Base-by-base conservation (phyloP, 2,888 invertebrate species). In the Holacanthella duospinosa region DNA sequence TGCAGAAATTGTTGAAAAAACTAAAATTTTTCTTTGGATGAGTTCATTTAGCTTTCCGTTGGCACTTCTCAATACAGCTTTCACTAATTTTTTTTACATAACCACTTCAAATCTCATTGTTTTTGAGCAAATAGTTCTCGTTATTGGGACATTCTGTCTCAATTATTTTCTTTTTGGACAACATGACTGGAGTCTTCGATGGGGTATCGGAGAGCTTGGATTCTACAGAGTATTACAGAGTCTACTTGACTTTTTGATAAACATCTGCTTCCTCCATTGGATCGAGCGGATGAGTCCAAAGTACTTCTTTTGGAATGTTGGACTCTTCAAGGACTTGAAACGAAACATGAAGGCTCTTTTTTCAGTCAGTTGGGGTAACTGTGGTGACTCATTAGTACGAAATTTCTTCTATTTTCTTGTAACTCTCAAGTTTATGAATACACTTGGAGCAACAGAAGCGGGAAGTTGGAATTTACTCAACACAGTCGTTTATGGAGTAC, bases 371-470 rank as follows among this genome's bases (percentile, higher is more conserved):
- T 69, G 69, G 69, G 67, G 66, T 12, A 69, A 68, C 44, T 69
- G 68, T 62, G 67, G 67, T 16, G 69, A 69, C 29, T 68, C 67
- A 1, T 66, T 65, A 2, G 65, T 69, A 1, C 44, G 69, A 29
- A 69, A 69, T 27, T 69, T 69, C 43, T 69, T 69, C 55, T 69
- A 69, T 54, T 69, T 69, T 48, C 59, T 68, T 55, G 69, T 69
- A 1, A 69, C 69, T 2, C 59, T 69, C 12, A 69, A 69, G 44
- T 69, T 69, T 48, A 65, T 69, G 1, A 69, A 69, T 29, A 60
- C 64, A 12, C 54, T 69, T 43, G 69, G 69, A 0, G 66, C 65
- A 53, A 62, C 63, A 3, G 68, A 69, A 27, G 43, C 61, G 1
- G 69, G 63, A 2, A 68, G 65, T 19, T 69, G 69, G 69, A 66